Evolutionary conservation across 2,888 invertebrate species (phyloP), one percentile per base, ranked within the genome.

Genomic region (Mystacides longicornis): DNA sequence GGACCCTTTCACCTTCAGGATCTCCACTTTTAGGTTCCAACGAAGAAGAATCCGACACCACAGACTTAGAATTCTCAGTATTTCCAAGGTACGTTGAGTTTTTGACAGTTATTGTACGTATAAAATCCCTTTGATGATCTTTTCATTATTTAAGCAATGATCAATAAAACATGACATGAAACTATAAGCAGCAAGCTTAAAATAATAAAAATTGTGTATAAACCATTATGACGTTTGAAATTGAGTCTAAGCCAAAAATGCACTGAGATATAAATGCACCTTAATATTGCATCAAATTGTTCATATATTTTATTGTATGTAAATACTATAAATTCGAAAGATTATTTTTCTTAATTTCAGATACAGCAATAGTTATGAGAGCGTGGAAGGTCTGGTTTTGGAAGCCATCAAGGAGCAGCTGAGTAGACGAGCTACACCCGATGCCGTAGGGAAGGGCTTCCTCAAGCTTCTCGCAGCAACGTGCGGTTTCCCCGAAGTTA

Each of bases 351-450:
- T n/a, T 49, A 49, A 37, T 2, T 23, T 31, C 51, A 77, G 77
- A 56, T 77, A 77, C 56, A 71, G 75, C 0, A 72, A 68, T 52
- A 75, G 71, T 57, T 74, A 75, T 51, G 88, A 89, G 57, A 76
- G 76, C 18, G 83, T 92, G 18, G 93, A 94, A 66, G 83, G 83
- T 23, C 80, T 90, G 55, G 89, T 94, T 0, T 71, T 93, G 62
- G 94, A 95, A 64, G 85, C 89, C 0, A 87, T 94, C 31, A 88
- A 89, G 64, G 95, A 96, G 63, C 92, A 93, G 68, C 73, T 95
- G 14, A 86, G 87, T 62, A 78, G 93, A 50, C 81, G 95, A 27
- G 90, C 91, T 0, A 88, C 89, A 33, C 87, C 89, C 0, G 91
- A 93, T 64, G 86, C 89, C 52, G 89, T 93, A 48, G 92, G 92